Evolutionary conservation across 2,888 invertebrate species (phyloP), one percentile per base, ranked within the genome.

Genomic region (Mimas tiliae): DNA sequence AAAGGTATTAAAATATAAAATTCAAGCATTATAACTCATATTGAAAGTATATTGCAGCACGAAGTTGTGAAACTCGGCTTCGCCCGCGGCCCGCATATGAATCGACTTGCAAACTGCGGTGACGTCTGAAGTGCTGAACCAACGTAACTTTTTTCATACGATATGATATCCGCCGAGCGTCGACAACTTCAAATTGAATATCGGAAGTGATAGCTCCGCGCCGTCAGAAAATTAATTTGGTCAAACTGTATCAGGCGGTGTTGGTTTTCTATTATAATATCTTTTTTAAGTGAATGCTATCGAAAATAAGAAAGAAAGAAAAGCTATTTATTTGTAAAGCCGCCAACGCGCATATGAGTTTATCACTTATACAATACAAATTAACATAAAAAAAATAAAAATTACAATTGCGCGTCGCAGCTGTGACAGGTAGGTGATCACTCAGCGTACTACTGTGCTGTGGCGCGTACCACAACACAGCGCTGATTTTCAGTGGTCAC

Each of bases 111-210:
- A 38, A 58, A 58, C 58, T 58, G 38, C 19, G 14, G 34, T 58
- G 58, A 58, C 58, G 58, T 58, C 58, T 58, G 19, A 58, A 58
- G 58, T 42, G 52, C 33, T 52, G 52, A 19, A 16, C 27, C 52
- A 12, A 58, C 19, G 12, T 11, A 58, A 58, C 38, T 58, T 58
- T 58, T 58, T 58, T 58, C 58, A 58, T 42, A 58, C 58, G 19
- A 8, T n/a, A 58, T 58, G 42, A 58, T 58, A 58, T 58, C 58
- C 42, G 53, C n/a, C n/a, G 19, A 19, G 58, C 50, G 50, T 19
- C 38, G 58, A 58, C 58, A 58, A 58, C 38, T 58, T 58, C 11
- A 58, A 58, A 58, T 58, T 58, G 42, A 58, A 58, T 58, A 58
- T 58, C 58, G 58, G 58, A 58, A 58, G 42, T 42, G 58, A 42